Evolutionary conservation across 2,888 invertebrate species (phyloP), one percentile per base, ranked within the genome.

Genomic region (Julus scandinavius): DNA sequence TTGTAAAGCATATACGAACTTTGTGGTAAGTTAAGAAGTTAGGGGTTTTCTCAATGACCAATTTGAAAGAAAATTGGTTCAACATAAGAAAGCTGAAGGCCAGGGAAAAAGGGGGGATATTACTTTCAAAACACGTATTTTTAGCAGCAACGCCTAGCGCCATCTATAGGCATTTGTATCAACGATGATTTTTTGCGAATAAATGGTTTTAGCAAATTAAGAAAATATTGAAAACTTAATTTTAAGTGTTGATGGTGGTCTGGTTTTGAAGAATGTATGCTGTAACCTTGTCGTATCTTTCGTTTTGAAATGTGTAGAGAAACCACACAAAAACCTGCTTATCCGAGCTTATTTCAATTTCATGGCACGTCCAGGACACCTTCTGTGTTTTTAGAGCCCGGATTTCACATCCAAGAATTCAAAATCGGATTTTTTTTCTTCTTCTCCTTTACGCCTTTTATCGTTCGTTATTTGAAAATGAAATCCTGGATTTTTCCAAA

Each of bases 371-470:
- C 72, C 29, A 72, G 72, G 29, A 72, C 72, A 72, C 72, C 72
- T 72, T 29, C 72, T 72, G 72, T n/a, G 72, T 72, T 72, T 72
- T 72, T 72, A 72, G 72, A 72, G 72, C 72, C 72, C 20, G 72
- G 72, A 72, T 72, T 72, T 72, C 72, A 29, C 72, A 72, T 72
- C 72, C 72, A 29, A 72, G 29, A 72, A 72, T 72, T 72, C 72
- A 72, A 20, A 72, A 29, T 29, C 20, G 20, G 20, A 72, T 72
- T 72, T 72, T 72, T 72, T 72, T 72, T 72, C n/a, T 20, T 29
- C 72, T 20, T 29, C 72, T 17, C 63, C 29, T 2, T 15, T 54
- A 29, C 72, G 72, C 9, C 20, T 72, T 72, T 72, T 72, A 72
- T 72, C 6, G 72, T 72, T 29, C 72, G 72, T 72, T 72, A 72